phyloP scores from a whole-genome alignment of 2,797 vertebrate genomes.

The Leptatherina wallacei region DNA sequence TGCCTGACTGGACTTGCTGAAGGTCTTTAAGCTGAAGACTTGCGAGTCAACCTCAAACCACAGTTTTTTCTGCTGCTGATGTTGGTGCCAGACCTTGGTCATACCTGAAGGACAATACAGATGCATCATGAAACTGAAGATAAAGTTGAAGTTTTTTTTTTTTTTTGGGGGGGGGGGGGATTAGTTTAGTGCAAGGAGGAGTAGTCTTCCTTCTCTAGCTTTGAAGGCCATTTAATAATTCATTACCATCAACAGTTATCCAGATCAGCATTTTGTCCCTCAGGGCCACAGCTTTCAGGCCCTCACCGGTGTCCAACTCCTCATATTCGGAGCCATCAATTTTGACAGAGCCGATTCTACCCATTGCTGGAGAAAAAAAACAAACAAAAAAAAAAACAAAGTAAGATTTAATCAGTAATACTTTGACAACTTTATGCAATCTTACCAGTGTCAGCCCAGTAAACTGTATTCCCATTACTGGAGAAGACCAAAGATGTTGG shows the following conservation, averaged over 20 bases:
- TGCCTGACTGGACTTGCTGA: constrained; percentile 84
- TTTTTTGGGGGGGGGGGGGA: no score
- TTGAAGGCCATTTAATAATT: not conserved
- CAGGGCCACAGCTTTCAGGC: constrained; percentile 79
- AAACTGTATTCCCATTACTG: constrained; percentile 79
- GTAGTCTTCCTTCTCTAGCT: no score
- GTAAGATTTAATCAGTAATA: not conserved
- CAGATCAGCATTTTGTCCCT: constrained; percentile 85
- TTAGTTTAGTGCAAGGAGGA: not conserved
- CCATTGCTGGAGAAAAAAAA: constrained; percentile 54
- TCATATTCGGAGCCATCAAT: constrained; percentile 82
- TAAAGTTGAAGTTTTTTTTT: no score
- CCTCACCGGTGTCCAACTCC: constrained; percentile 77
- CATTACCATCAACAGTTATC: constrained; percentile 83
- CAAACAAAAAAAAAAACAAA: not conserved
- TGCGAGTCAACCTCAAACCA: constrained; percentile 87
- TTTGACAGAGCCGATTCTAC: constrained; percentile 63
- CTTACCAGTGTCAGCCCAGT: constrained; percentile 90
- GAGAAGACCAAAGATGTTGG: constrained; percentile 85
- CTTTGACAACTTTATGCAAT: not conserved
- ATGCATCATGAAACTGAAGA: not conserved
- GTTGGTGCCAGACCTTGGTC: constrained; percentile 87
- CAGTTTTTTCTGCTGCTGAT: constrained; percentile 77
- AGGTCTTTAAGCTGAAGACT: constrained; percentile 86
- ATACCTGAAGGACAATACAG: constrained; percentile 68